phyloP scores from a whole-genome alignment of 2,113 vertebrate species.

The Forbesichthys agassizii region DNA sequence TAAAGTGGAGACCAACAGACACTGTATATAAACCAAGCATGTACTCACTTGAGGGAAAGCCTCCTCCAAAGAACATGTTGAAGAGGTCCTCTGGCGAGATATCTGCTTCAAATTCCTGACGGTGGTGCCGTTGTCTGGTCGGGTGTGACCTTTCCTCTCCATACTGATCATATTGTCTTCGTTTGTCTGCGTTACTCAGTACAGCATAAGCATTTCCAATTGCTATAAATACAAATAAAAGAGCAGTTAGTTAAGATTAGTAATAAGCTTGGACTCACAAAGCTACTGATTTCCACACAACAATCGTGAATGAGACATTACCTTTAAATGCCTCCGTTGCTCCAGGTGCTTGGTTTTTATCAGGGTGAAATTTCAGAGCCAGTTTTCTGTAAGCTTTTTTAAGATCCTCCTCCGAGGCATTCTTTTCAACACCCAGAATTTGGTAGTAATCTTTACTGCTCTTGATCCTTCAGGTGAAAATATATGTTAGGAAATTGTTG shows the following conservation, averaged over 20 bases:
- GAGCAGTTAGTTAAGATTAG: not conserved
- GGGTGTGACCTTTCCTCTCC: constrained; percentile 86
- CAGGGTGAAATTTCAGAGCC: constrained; percentile 79
- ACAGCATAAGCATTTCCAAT: constrained; percentile 86
- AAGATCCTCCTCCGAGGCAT: constrained; percentile 90
- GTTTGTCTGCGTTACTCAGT: constrained; percentile 90
- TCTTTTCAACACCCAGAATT: constrained; percentile 90
- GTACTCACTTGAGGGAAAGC: constrained; percentile 92
- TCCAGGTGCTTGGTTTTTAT: constrained; percentile 81
- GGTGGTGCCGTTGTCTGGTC: constrained; percentile 83
- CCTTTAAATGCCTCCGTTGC: constrained; percentile 95
- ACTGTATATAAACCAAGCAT: not conserved
- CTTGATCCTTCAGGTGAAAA: constrained; percentile 83
- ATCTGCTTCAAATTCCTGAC: constrained; percentile 94
- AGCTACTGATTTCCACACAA: not conserved
- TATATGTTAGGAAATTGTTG: not conserved
- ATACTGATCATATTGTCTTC: constrained; percentile 93
- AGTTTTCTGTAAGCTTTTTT: constrained; percentile 84
- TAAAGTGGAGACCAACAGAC: not conserved
- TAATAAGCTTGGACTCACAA: not conserved
- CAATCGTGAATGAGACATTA: constrained; percentile 41
- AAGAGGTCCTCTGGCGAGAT: constrained; percentile 98
- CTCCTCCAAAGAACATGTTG: constrained; percentile 99
- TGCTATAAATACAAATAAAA: constrained; percentile 69
- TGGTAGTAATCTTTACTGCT: constrained; percentile 97